Conservation (phyloP, 37 sponge, comb jelly and placozoan genomes). For the Eunapius fragilis region DNA sequence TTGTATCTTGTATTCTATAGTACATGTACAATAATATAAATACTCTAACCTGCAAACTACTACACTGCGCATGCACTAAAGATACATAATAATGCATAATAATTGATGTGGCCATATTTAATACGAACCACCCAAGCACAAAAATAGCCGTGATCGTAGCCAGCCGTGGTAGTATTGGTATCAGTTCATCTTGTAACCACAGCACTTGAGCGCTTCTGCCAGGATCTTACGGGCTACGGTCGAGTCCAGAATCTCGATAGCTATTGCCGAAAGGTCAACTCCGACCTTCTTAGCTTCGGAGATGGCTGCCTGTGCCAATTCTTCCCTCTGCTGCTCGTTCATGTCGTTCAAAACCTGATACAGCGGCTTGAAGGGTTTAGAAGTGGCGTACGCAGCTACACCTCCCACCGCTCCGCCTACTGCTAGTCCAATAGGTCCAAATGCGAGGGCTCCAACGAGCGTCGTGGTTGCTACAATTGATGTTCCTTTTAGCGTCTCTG, state of each 20-base stretch:
- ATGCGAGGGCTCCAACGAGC: background rate
- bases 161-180: too few relatives aligned
- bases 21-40: too few relatives aligned
- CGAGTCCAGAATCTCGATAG: background rate
- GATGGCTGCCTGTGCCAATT: background rate
- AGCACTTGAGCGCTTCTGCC: background rate
- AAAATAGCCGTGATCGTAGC: too few relatives aligned
- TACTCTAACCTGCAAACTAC: too few relatives aligned
- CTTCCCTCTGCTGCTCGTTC: slow-evolving; percentile 1
- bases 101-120: too few relatives aligned
- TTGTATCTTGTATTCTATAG: too few relatives aligned
- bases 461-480: background rate
- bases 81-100: too few relatives aligned
- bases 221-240: background rate
- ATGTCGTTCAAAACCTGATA: background rate
- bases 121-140: too few relatives aligned
- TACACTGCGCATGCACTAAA: too few relatives aligned
- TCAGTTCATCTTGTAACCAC: background rate
- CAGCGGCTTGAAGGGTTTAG: background rate
- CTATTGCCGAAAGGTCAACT: background rate
- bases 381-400: background rate
- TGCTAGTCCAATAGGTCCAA: background rate
- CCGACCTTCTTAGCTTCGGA: background rate
- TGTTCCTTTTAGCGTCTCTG: background rate
- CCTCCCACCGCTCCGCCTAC: background rate